These are phyloP conservation scores for Peromyscus attwateri DNA, from an alignment of 2,797 vertebrate species.

Conservation along the genomic window DNA sequence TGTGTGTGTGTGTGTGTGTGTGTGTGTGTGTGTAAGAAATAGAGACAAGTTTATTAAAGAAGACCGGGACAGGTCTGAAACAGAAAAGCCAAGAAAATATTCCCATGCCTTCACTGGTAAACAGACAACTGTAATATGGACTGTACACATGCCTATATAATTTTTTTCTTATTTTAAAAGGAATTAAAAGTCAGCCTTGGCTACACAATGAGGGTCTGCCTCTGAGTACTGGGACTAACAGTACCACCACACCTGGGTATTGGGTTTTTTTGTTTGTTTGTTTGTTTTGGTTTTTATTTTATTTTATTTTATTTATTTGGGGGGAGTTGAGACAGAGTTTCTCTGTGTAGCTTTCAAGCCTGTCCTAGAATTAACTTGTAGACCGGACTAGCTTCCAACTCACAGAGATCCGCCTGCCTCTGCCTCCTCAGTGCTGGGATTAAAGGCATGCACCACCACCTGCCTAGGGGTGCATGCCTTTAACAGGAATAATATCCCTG, in stretches of 20 bases:
- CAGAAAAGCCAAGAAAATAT: neutral
- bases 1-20: neutral
- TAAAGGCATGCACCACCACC: neutral
- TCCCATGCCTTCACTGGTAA: neutral
- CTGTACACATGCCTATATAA: neutral
- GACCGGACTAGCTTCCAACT: neutral
- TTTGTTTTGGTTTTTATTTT: too few relatives aligned
- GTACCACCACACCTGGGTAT: too few relatives aligned
- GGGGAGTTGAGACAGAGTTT: neutral
- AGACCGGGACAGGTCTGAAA: neutral
- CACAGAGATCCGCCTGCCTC: neutral
- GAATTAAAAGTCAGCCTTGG: neutral
- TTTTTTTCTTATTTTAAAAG: slow-evolving; percentile 20
- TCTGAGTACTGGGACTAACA: too few relatives aligned
- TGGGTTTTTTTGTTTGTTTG: too few relatives aligned
- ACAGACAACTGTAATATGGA: neutral
- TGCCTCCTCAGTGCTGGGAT: neutral
- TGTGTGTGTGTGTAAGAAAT: neutral
- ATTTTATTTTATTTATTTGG: too few relatives aligned
- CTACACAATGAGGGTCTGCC: neutral
- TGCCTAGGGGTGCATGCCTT: neutral
- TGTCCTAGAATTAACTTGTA: neutral
- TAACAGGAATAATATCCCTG: neutral
- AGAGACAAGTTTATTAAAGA: neutral
- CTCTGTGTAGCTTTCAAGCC: too few relatives aligned